A percentile compares a stretch with the other conserved stretches of the same genome.
Evolutionary conservation across 2,888 invertebrate genomes (phyloP).

Genomic region (Apodemia duryi): DNA sequence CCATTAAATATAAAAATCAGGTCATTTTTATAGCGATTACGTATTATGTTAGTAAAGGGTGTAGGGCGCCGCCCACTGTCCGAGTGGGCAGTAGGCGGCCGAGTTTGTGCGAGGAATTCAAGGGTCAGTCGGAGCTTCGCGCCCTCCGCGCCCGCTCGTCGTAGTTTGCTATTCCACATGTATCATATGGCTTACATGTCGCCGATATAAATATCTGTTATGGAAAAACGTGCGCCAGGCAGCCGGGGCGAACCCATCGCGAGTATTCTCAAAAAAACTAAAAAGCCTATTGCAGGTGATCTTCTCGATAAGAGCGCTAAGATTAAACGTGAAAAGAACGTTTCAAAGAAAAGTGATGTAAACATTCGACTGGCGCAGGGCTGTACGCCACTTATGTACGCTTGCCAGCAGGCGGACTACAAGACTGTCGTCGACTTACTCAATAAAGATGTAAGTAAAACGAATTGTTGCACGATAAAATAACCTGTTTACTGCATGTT

Average conservation of each 20-base stretch:
- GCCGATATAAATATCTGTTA: conserved; percentile 51
- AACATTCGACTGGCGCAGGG: conserved; percentile 79
- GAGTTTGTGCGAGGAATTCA: conserved; percentile 32
- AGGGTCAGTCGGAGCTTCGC: conserved; percentile 67
- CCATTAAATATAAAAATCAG: not conserved
- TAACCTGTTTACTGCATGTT: not conserved
- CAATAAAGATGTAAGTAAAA: conserved; percentile 84
- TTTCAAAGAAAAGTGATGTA: conserved; percentile 57
- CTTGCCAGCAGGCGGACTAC: conserved; percentile 93
- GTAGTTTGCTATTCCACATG: conserved; percentile 38
- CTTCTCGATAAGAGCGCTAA: conserved; percentile 68
- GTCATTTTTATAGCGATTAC: conserved; percentile 32
- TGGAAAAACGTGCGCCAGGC: conserved; percentile 66
- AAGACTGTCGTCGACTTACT: conserved; percentile 86
- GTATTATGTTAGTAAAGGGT: conserved; percentile 54
- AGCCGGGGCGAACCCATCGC: conserved; percentile 68
- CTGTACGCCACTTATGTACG: conserved; percentile 93
- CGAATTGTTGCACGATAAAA: conserved; percentile 47
- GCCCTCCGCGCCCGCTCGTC: conserved; percentile 72
- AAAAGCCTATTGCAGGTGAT: conserved; percentile 56
- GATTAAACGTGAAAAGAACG: conserved; percentile 64
- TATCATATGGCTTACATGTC: conserved; percentile 27
- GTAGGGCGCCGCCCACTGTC: conserved; percentile 55
- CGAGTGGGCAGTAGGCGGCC: conserved; percentile 55
- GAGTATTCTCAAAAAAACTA: conserved; percentile 70